Evolutionary conservation across 2,113 vertebrate species (phyloP).

Genomic region (Protobothrops flavoviridis): DNA sequence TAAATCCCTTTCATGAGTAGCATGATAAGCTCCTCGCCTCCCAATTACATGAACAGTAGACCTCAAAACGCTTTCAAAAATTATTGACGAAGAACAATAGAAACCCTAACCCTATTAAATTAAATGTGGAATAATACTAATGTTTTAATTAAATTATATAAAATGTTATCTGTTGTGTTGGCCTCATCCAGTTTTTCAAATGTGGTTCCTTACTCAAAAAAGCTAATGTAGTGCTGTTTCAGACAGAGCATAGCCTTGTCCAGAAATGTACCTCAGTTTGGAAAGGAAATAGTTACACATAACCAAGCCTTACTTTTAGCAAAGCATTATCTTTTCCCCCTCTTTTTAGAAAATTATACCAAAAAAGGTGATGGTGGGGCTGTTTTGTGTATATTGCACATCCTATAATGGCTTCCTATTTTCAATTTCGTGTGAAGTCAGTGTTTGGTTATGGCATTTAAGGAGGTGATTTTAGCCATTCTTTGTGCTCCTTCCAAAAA

Average conservation of each 20-base stretch:
- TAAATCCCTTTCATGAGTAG: neutral
- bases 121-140: neutral
- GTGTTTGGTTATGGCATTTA: neutral
- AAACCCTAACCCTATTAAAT: neutral
- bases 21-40: neutral
- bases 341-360: neutral
- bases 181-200: neutral
- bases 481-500: neutral
- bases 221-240: neutral
- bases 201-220: neutral
- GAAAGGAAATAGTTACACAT: neutral
- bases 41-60: neutral
- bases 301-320: neutral
- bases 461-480: neutral
- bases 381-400: neutral
- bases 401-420: neutral
- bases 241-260: neutral
- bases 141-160: neutral
- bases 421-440: neutral
- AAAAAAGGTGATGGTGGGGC: neutral
- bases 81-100: neutral
- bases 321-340: neutral
- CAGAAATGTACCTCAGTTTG: neutral
- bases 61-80: neutral
- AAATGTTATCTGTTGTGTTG: neutral